Percentiles rank a stretch among this genome's conserved stretches.
These are phyloP conservation scores for Ctenomys sociabilis DNA, from an alignment of 2,113 vertebrate species.

Conservation along the genomic window DNA sequence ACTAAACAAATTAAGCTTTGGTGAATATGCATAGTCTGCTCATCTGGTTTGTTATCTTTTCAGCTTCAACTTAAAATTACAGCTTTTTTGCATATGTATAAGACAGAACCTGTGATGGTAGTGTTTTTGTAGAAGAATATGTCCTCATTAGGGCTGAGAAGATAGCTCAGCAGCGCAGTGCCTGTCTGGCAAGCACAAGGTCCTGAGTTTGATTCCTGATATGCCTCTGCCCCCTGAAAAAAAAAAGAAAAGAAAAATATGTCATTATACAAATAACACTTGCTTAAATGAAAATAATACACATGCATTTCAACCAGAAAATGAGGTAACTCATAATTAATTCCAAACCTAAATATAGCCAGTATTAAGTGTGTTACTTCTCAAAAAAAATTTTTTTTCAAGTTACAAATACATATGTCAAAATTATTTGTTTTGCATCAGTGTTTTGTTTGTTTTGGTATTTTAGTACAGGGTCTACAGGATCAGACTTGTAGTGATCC, in stretches of 20 bases:
- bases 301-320: constrained; percentile 49
- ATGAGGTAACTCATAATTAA: constrained; percentile 48
- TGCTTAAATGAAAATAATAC: background rate
- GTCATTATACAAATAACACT: constrained; percentile 4
- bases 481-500: too few species aligned
- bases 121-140: background rate
- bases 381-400: too few species aligned
- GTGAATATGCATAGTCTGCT: constrained; percentile 41
- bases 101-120: constrained; percentile 25
- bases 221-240: too few species aligned
- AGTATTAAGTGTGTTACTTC: constrained; percentile 46
- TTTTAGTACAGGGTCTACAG: too few species aligned
- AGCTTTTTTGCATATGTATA: constrained; percentile 1
- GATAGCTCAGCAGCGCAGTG: too few species aligned
- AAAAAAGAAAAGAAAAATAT: too few species aligned
- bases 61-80: constrained; percentile 49
- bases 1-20: constrained; percentile 49
- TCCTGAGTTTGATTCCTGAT: too few species aligned
- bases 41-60: constrained; percentile 62
- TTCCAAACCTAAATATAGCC: constrained; percentile 33
- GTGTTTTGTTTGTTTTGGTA: background rate
- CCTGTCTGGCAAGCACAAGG: too few species aligned
- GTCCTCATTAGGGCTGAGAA: background rate
- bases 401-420: too few species aligned
- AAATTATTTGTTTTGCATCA: background rate